phyloP scores from a whole-genome alignment of 1,140 invertebrate genomes.

The Orchestia grillus region DNA sequence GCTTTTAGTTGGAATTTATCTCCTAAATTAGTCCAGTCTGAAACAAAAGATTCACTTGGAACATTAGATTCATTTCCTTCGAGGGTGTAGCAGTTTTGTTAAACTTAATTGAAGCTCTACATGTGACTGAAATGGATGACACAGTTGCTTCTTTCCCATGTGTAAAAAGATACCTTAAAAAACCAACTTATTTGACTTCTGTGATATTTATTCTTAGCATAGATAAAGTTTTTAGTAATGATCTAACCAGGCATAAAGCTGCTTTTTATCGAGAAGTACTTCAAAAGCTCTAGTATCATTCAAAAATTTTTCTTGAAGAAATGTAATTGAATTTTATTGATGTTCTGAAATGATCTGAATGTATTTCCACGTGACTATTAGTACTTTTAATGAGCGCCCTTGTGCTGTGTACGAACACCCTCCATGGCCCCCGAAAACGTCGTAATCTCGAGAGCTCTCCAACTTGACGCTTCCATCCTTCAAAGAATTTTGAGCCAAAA shows the following conservation, averaged over 20 bases:
- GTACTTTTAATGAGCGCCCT: not conserved
- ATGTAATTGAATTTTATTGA: not conserved
- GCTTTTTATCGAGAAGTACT: not conserved
- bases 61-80: not conserved
- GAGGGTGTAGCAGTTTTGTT: not conserved
- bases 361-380: not conserved
- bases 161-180: no score
- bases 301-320: not conserved
- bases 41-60: not conserved
- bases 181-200: no score
- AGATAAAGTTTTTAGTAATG: not conserved
- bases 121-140: not conserved
- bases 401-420: not conserved
- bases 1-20: not conserved
- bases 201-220: no score
- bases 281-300: not conserved
- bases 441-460: not conserved
- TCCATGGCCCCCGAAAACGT: not conserved
- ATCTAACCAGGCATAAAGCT: no score
- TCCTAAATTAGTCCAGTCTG: not conserved
- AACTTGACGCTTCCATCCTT: constrained; percentile 48
- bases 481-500: constrained; percentile 44
- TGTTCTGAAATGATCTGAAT: not conserved
- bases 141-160: no score
- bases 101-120: not conserved